Base-by-base conservation (phyloP, 2,888 invertebrate genomes). In the Pollenia labialis region DNA sequence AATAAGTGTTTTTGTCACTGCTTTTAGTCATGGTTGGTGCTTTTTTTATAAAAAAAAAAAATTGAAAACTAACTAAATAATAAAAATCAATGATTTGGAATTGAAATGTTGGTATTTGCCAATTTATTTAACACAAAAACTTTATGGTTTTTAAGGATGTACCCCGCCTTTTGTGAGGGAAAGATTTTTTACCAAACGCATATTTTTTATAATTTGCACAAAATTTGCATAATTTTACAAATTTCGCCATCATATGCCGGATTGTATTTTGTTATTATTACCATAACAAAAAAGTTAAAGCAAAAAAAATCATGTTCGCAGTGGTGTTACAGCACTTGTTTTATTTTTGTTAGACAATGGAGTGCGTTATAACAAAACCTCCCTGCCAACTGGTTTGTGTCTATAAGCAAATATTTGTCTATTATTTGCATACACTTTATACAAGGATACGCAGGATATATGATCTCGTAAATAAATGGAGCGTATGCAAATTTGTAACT, bases 401-500 rank as follows among this genome's bases (percentile, higher is more conserved):
- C 42, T 64, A 60, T 52, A 32, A n/a, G 16, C 48, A 46, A 74
- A 77, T 85, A 71, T 80, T 87, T 87, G 84, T 84, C 87, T 87
- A 87, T 87, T 87, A 87, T 87, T 87, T 87, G 87, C 87, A 84
- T 87, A 87, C 84, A 44, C 62, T 32, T 32, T 6, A 48, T 8
- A 58, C 18, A 16, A 50, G 48, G 40, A 71, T 66, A 81, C 68
- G 48, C 87, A 77, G 84, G 87, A 84, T 81, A 87, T 87, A 87
- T 81, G 87, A 87, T 87, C 87, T 81, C 66, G 83, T 80, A 87
- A 89, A 90, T 91, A 91, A 91, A 92, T 91, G 92, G 90, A 91
- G 91, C 92, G 91, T 90, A 92, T 91, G 92, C 92, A 92, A 92
- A 92, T 92, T 90, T 90, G 90, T 89, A 90, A 91, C 91, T 91